Percentiles rank a stretch among this genome's conserved stretches.
Evolutionary conservation across 2,113 vertebrate species (phyloP).

Genomic region (Dasyornis broadbenti): DNA sequence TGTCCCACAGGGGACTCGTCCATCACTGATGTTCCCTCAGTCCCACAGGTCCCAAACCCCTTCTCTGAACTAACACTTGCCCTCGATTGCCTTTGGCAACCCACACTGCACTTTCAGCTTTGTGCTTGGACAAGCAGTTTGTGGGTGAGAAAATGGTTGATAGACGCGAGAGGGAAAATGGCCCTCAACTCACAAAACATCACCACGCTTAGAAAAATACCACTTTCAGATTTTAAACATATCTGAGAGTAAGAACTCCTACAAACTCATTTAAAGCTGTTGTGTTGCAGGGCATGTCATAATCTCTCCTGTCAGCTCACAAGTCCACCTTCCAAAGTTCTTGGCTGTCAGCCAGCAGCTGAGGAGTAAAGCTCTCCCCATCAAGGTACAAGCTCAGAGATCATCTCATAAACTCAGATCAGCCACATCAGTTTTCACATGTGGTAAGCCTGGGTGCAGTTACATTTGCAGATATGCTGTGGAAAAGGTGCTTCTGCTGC

Average conservation of each 20-base stretch:
- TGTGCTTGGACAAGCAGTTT: too few relatives aligned
- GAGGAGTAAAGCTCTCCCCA: background rate
- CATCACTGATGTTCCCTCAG: rapidly evolving
- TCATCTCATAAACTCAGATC: rapidly evolving
- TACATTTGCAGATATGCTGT: rapidly evolving
- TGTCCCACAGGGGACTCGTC: background rate
- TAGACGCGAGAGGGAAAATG: too few relatives aligned
- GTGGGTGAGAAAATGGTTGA: too few relatives aligned
- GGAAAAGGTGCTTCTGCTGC: background rate
- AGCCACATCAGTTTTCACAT: background rate
- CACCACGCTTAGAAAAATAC: background rate
- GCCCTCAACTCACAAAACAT: background rate
- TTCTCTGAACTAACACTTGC: background rate
- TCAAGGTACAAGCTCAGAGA: background rate
- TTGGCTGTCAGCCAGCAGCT: background rate
- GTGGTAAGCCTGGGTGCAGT: rapidly evolving
- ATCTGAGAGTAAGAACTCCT: background rate
- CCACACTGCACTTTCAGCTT: background rate
- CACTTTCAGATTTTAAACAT: background rate
- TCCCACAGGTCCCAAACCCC: background rate
- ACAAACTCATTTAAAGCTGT: background rate
- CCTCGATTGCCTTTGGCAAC: rapidly evolving
- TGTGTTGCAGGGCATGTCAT: background rate
- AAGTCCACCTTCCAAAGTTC: background rate
- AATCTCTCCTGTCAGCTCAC: background rate